Base-by-base conservation (phyloP, 2,113 vertebrate species). In the Spea bombifrons region DNA sequence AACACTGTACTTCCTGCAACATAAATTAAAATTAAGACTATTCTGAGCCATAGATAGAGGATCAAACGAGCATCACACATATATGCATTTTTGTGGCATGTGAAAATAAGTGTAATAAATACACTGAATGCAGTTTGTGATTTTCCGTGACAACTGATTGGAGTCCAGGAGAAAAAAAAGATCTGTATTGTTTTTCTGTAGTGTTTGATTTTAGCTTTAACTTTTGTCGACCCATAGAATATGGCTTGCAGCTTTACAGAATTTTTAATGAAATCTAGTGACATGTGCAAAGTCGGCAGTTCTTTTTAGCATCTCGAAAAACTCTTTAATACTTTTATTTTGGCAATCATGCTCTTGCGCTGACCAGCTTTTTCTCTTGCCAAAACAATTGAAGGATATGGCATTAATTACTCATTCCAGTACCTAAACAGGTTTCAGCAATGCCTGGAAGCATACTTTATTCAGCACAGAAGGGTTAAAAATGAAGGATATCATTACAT, bases 401-500 rank as follows among this genome's bases (percentile, higher is more conserved):
- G 55, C 8, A 44, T 79, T 68, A 71, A 43, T 77, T 57, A 73
- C 16, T 65, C 46, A 73, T 71, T 80, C 69, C 53, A 74, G 81
- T 47, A 53, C 52, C 8, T 66, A 48, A 73, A 46, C 45, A 16
- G 48, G 66, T 52, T 75, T 10, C 66, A 49, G 9, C 68, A 53
- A 65, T 73, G 61, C 78, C 78, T 71, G 48, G n/a, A 15, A 13
- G 17, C 15, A 43, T 63, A 68, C 12, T 13, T 59, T 43, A 45
- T 55, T 65, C 52, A 71, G 71, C 65, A 80, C 78, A 61, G 46
- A 73, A 80, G 71, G 65, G 55, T 57, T 76, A 80, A 88, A 90
- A 91, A 89, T 87, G 30, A 90, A 86, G 91, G 93, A 91, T 94
- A 95, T 94, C 94, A 94, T 94, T 96, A 95, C 94, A 97, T 94